These are phyloP conservation scores for Metopia argyrocephala DNA, from an alignment of 2,888 invertebrate species.

Conservation along the genomic window DNA sequence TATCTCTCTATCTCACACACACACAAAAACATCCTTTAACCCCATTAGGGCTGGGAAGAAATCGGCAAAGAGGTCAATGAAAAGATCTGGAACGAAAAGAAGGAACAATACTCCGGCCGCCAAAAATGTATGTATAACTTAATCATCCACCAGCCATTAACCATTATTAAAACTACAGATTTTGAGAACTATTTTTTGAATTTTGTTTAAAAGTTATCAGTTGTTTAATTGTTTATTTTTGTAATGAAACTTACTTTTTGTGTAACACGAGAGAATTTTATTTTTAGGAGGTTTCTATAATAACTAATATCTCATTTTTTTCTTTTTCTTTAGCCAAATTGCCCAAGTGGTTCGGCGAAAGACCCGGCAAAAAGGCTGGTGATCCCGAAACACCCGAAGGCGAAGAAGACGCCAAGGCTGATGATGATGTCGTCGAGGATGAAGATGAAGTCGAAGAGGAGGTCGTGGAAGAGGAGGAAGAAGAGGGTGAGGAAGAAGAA, in stretches of 20 bases:
- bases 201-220: conserved; percentile 64
- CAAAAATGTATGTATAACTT: conserved; percentile 87
- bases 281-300: not conserved
- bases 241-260: conserved; percentile 33
- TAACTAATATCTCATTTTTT: conserved; percentile 20
- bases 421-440: conserved; percentile 85
- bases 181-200: conserved; percentile 59
- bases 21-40: conserved; percentile 32
- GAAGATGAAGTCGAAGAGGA: conserved; percentile 89
- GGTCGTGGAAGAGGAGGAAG: conserved; percentile 86
- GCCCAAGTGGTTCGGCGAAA: conserved; percentile 97
- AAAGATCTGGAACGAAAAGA: conserved; percentile 92
- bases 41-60: conserved; percentile 89
- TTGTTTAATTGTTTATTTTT: not conserved
- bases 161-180: not conserved
- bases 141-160: not conserved
- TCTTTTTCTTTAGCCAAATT: conserved; percentile 84
- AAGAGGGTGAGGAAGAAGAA: conserved; percentile 84
- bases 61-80: conserved; percentile 90
- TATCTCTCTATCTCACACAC: conserved; percentile 41
- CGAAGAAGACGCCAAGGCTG: conserved; percentile 90
- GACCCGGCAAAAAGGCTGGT: conserved; percentile 94
- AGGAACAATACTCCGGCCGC: conserved; percentile 92
- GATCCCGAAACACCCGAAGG: conserved; percentile 94
- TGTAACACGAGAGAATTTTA: conserved; percentile 46